These are phyloP conservation scores for Ostrea edulis DNA, from an alignment of 1,140 invertebrate species.

Conservation along the genomic window DNA sequence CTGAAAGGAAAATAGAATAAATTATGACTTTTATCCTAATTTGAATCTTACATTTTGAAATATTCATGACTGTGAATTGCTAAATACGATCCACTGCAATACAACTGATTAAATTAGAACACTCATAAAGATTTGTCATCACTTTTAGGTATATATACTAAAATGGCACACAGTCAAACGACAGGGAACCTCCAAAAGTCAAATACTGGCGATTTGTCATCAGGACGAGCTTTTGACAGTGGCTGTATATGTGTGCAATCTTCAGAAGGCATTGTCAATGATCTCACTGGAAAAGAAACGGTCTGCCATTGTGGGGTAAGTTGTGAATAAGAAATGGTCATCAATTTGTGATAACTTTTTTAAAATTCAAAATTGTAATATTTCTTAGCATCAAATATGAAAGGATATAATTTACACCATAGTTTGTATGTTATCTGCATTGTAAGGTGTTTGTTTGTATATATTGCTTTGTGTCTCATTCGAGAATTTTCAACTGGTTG, in stretches of 20 bases:
- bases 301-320: constrained; percentile 76
- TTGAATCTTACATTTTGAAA: too few relatives aligned
- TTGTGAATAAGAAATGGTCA: not conserved
- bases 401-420: not conserved
- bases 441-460: too few relatives aligned
- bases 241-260: constrained; percentile 93
- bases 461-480: too few relatives aligned
- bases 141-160: constrained; percentile 27
- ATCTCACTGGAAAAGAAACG: constrained; percentile 72
- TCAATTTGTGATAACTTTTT: not conserved
- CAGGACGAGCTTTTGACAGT: constrained; percentile 97
- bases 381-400: too few relatives aligned
- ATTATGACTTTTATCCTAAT: too few relatives aligned
- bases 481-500: too few relatives aligned
- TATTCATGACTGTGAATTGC: too few relatives aligned
- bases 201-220: constrained; percentile 89
- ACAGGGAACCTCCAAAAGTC: constrained; percentile 31
- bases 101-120: not conserved
- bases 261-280: constrained; percentile 83
- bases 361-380: too few relatives aligned
- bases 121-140: not conserved
- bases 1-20: too few relatives aligned
- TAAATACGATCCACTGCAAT: too few relatives aligned
- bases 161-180: constrained; percentile 22
- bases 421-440: not conserved